phyloP scores from a whole-genome alignment of 2,797 vertebrate species.

The Hydrolagus colliei region DNA sequence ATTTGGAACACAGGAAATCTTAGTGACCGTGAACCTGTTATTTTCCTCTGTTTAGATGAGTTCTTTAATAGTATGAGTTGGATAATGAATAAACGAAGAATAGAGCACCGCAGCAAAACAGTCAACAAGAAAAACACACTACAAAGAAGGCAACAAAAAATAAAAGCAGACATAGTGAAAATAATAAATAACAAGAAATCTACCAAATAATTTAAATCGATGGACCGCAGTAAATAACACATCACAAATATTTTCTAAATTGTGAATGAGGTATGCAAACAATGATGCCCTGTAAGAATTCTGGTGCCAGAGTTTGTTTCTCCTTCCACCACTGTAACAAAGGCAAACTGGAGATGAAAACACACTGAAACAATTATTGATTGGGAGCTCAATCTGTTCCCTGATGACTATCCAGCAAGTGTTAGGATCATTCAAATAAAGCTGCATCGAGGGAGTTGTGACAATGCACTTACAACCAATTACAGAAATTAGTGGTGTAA shows the following conservation, averaged over 20 bases:
- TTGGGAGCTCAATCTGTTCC: conserved; percentile 41
- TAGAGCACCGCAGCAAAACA: not conserved
- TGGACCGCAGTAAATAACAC: conserved; percentile 3
- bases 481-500: conserved; percentile 66
- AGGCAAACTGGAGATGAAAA: conserved; percentile 21
- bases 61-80: not conserved
- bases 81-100: conserved; percentile 13
- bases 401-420: conserved; percentile 42
- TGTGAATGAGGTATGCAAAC: not conserved
- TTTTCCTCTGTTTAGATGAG: not conserved
- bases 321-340: conserved; percentile 12
- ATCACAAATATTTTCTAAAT: conserved; percentile 27
- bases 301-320: not conserved
- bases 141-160: not conserved
- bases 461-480: conserved; percentile 65
- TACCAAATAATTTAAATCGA: not conserved
- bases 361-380: conserved; percentile 55
- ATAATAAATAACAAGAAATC: conserved; percentile 8
- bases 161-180: not conserved
- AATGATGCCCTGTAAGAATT: conserved; percentile 11
- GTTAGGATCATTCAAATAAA: conserved; percentile 45
- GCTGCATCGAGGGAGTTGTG: conserved; percentile 58
- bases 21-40: not conserved
- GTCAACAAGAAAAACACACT: not conserved
- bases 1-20: not conserved